Evolutionary conservation across 2,113 vertebrate species (phyloP).

Genomic region (Struthio camelus): DNA sequence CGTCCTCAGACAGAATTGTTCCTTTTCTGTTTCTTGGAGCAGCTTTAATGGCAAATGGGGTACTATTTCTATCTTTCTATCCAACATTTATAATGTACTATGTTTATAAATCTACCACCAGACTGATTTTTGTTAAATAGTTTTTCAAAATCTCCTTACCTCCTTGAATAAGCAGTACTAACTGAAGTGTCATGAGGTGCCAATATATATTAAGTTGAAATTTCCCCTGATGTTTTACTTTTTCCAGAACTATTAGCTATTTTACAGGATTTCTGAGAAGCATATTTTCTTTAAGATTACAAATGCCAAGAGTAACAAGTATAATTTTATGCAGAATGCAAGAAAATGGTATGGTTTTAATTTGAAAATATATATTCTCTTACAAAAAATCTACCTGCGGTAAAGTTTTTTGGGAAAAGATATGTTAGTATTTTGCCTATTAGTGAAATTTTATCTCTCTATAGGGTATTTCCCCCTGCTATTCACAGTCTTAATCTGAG

Average conservation of each 20-base stretch:
- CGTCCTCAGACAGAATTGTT: constrained; percentile 1
- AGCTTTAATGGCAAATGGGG: constrained; percentile 19
- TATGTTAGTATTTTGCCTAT: neutral
- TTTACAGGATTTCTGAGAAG: constrained; percentile 7
- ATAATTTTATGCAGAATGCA: constrained; percentile 4
- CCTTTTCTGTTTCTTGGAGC: constrained; percentile 7
- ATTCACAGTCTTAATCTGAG: neutral
- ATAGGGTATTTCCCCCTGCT: neutral
- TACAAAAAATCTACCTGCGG: constrained; percentile 40
- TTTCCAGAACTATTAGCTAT: constrained; percentile 36
- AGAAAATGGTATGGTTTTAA: constrained; percentile 27
- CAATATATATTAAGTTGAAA: constrained; percentile 61
- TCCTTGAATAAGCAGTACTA: constrained; percentile 39
- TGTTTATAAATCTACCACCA: constrained; percentile 41
- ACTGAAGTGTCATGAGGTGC: constrained; percentile 46
- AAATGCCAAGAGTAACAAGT: constrained; percentile 47
- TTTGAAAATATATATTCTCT: neutral
- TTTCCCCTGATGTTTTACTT: constrained; percentile 52
- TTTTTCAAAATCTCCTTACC: constrained; percentile 42
- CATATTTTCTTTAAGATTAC: constrained; percentile 36
- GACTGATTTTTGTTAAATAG: constrained; percentile 33
- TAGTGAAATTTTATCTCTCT: constrained; percentile 23
- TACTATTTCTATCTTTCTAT: constrained; percentile 51
- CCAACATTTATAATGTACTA: constrained; percentile 4
- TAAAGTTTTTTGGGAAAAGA: neutral